These are phyloP conservation scores for Pygocentrus nattereri DNA, from an alignment of 2,797 vertebrate species.

Conservation along the genomic window DNA sequence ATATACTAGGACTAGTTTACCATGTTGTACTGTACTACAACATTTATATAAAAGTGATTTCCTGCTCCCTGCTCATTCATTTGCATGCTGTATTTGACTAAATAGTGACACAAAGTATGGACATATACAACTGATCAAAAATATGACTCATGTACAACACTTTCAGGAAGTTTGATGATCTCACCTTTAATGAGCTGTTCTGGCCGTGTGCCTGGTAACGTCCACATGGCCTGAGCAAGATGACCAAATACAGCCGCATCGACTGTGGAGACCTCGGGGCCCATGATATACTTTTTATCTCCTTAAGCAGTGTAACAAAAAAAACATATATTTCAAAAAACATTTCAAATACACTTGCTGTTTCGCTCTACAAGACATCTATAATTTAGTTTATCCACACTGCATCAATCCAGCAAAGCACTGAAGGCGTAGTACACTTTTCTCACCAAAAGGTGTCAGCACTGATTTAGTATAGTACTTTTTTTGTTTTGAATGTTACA, in stretches of 20 bases:
- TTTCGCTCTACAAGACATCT: neutral
- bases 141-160: neutral
- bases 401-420: neutral
- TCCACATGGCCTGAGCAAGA: slow-evolving; percentile 98
- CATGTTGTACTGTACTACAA: neutral
- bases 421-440: slow-evolving; percentile 1
- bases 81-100: neutral
- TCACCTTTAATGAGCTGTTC: slow-evolving; percentile 96
- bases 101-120: neutral
- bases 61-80: neutral
- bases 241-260: slow-evolving; percentile 96
- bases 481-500: neutral
- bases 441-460: slow-evolving; percentile 30
- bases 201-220: slow-evolving; percentile 92
- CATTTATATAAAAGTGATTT: neutral
- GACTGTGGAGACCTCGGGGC: slow-evolving; percentile 89
- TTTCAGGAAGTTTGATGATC: slow-evolving; percentile 4
- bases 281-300: slow-evolving; percentile 98
- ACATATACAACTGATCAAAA: neutral
- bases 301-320: slow-evolving; percentile 74
- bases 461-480: neutral
- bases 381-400: neutral
- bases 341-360: neutral
- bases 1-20: neutral
- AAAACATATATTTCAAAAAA: neutral